Base-by-base conservation (phyloP, 2,888 invertebrate species). In the Brachylomia viminalis region DNA sequence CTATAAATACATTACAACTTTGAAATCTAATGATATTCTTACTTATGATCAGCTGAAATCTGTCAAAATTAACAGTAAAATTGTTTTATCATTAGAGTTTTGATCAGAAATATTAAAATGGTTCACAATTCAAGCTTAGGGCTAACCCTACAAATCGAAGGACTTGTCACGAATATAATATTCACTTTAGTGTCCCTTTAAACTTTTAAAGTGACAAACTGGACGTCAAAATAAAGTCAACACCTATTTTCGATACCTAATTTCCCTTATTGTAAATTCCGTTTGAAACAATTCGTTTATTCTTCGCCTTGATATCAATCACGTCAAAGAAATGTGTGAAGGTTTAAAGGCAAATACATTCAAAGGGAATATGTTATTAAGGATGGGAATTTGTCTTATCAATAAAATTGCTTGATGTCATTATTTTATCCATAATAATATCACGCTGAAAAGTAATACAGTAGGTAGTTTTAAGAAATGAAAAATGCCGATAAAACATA, bases 111-210 rank as follows among this genome's bases (percentile, higher is more conserved):
- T 52, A 30, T 20, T 10, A 62, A 62, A 38, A 56, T 2, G 6
- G 15, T 71, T n/a, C 13, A 38, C 8, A 58, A 30, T 45, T 15
- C 15, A 59, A 30, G 56, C 23, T 61, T 49, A 47, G 49, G 45
- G 75, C 1, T 69, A 88, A 64, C 89, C 89, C 85, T 89, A 82
- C 7, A 27, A 27, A 65, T 4, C 11, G 1, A 72, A 38, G 45
- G 52, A 77, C 75, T 66, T 67, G 13, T 45, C 56, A 66, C 15
- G 66, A 83, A 88, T 86, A 68, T 69, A 83, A 80, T 82, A 89
- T 90, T 90, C 87, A 81, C 80, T 88, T 87, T 88, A 70, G 54
- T 68, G 79, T 83, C 27, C 73, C 70, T 83, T 82, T 84, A 79
- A 86, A 83, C 73, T 69, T 83, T 82, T 84, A 79, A 86, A 83